Evolutionary conservation across 2,113 vertebrate species (phyloP).

Genomic region (Clarias batrachus): DNA sequence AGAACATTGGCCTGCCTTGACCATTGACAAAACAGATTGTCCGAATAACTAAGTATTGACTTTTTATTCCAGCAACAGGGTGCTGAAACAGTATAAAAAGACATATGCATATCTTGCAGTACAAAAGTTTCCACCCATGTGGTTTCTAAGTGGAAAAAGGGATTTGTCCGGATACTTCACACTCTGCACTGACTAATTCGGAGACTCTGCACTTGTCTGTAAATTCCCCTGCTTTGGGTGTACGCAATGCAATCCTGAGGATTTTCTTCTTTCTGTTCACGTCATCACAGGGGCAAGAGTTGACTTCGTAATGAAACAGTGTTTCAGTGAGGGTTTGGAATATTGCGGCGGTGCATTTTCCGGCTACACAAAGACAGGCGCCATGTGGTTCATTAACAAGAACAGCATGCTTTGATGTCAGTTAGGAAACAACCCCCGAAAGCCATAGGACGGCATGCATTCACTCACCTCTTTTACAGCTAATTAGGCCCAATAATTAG

Average conservation of each 20-base stretch:
- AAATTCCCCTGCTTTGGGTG: not conserved
- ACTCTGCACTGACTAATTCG: not conserved
- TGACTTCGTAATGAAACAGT: not conserved
- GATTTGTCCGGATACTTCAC: not conserved
- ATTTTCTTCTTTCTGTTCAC: not conserved
- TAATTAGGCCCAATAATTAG: slow-evolving; percentile 62
- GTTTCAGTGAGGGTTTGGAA: slow-evolving; percentile 59
- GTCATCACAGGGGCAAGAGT: not conserved
- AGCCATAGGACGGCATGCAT: slow-evolving; percentile 49
- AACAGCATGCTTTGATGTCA: slow-evolving; percentile 67
- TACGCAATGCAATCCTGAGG: not conserved
- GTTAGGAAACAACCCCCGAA: slow-evolving; percentile 62
- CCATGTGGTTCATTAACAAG: slow-evolving; percentile 51
- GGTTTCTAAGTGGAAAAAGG: not conserved
- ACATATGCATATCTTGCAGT: not conserved
- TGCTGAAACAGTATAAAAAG: not conserved
- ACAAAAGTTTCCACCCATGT: not conserved
- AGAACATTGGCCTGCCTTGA: not conserved
- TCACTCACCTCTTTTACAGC: slow-evolving; percentile 54
- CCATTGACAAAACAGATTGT: not conserved
- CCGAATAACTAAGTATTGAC: not conserved
- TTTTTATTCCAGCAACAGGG: slow-evolving; percentile 34
- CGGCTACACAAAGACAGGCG: slow-evolving; percentile 35
- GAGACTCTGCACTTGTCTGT: not conserved
- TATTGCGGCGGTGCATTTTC: slow-evolving; percentile 52